Conservation (phyloP, 2,113 vertebrate genomes). For the Glaucomys volans region DNA sequence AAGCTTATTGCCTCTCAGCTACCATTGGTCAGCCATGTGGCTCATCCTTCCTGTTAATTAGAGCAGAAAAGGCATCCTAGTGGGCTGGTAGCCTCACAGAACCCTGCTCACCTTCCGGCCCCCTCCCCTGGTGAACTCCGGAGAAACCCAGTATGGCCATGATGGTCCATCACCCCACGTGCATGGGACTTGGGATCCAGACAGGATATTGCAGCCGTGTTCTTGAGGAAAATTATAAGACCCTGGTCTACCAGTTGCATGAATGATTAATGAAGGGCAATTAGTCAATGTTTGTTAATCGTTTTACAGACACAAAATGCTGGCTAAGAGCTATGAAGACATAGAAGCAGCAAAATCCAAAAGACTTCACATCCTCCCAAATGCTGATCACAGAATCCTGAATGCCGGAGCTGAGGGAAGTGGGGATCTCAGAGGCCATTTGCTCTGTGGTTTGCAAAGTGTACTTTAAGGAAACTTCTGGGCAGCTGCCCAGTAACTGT, state of each 20-base stretch:
- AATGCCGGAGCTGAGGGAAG: not conserved
- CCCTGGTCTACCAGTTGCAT: conserved; percentile 44
- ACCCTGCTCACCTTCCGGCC: conserved; percentile 39
- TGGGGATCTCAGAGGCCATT: not conserved
- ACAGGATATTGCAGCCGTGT: conserved; percentile 46
- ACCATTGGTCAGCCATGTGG: conserved; percentile 37
- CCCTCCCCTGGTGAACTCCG: not conserved
- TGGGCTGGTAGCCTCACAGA: not conserved
- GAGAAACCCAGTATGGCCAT: not conserved
- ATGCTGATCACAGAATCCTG: not conserved
- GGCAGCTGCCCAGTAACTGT: not conserved
- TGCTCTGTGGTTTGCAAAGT: not conserved
- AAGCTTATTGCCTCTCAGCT: conserved; percentile 71
- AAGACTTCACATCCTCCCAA: conserved; percentile 26
- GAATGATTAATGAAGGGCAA: conserved; percentile 78
- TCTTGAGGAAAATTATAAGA: conserved; percentile 63
- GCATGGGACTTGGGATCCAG: not conserved
- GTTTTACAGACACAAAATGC: conserved; percentile 68
- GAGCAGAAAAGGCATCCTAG: conserved; percentile 28
- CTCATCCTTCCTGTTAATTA: conserved; percentile 72
- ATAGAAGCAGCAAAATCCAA: conserved; percentile 44
- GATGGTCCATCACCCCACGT: not conserved
- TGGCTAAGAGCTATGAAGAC: conserved; percentile 63
- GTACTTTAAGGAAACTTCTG: not conserved
- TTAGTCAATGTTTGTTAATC: conserved; percentile 75